phyloP scores from a whole-genome alignment of 2,888 invertebrate species.

The Eupithecia dodoneata region DNA sequence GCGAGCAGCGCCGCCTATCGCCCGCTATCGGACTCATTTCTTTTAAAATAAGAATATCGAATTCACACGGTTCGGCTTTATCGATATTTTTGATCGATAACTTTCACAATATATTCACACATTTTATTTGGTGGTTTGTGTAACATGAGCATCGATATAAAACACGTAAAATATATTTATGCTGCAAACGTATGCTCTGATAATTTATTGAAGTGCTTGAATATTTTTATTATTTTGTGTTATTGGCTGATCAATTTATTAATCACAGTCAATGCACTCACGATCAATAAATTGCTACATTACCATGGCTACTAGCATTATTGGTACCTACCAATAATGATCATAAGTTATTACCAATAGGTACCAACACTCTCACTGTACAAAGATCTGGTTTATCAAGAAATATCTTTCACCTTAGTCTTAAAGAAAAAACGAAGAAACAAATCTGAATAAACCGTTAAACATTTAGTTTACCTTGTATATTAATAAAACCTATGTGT shows the following conservation, averaged over 20 bases:
- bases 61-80: slow-evolving; percentile 53
- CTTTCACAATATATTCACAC: slow-evolving; percentile 57
- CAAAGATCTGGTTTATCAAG: not conserved
- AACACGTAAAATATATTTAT: slow-evolving; percentile 28
- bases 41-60: slow-evolving; percentile 51
- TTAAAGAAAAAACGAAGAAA: not conserved
- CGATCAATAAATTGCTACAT: not conserved
- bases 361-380: not conserved
- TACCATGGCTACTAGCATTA: not conserved
- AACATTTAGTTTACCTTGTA: slow-evolving; percentile 10
- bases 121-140: slow-evolving; percentile 41
- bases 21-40: slow-evolving; percentile 51
- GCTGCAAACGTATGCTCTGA: slow-evolving; percentile 19
- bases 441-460: slow-evolving; percentile 5
- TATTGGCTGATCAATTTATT: not conserved
- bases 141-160: slow-evolving; percentile 35
- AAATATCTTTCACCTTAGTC: not conserved
- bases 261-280: not conserved
- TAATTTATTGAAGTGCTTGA: slow-evolving; percentile 24
- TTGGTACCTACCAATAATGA: not conserved
- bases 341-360: too few relatives aligned
- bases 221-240: slow-evolving; percentile 20
- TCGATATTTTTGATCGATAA: slow-evolving; percentile 53
- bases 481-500: slow-evolving; percentile 12
- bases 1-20: slow-evolving; percentile 50